phyloP scores from a whole-genome alignment of 1,140 invertebrate genomes.

The Leptonema lineaticorne region DNA sequence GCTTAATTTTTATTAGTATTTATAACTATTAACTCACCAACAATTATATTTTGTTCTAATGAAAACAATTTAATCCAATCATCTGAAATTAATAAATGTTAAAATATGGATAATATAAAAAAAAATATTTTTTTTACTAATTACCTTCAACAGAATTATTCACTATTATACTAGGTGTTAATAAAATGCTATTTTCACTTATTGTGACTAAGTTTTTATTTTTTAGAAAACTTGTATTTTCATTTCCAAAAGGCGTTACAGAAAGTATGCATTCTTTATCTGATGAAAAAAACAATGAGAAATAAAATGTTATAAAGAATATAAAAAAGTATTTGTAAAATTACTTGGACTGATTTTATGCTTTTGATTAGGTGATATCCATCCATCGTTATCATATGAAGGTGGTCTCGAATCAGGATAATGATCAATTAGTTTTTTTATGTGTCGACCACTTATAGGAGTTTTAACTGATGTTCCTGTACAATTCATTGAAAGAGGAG shows the following conservation, averaged over 20 bases:
- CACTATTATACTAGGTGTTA: constrained; percentile 1
- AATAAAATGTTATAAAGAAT: not conserved
- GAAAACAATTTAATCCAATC: constrained; percentile 38
- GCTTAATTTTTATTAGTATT: too few relatives aligned
- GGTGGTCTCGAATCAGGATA: constrained; percentile 21
- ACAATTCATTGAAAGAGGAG: constrained; percentile 29
- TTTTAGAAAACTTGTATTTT: too few relatives aligned
- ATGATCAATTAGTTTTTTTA: constrained; percentile 32
- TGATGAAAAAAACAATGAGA: not conserved
- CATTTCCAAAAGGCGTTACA: constrained; percentile 24
- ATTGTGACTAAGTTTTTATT: too few relatives aligned
- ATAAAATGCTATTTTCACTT: too few relatives aligned
- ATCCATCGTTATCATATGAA: constrained; percentile 21
- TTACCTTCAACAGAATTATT: constrained; percentile 35
- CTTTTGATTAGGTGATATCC: constrained; percentile 34
- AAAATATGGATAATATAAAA: not conserved
- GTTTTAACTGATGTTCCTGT: constrained; percentile 4
- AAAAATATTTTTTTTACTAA: not conserved
- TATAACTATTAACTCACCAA: constrained; percentile 23
- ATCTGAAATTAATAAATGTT: constrained; percentile 26
- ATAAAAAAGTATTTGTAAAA: not conserved
- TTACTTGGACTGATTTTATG: constrained; percentile 33
- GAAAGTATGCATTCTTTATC: constrained; percentile 37
- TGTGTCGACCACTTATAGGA: constrained; percentile 15
- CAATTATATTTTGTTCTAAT: constrained; percentile 21